Conservation (phyloP, 2,888 invertebrate species). For the Galerucella calmariensis region DNA sequence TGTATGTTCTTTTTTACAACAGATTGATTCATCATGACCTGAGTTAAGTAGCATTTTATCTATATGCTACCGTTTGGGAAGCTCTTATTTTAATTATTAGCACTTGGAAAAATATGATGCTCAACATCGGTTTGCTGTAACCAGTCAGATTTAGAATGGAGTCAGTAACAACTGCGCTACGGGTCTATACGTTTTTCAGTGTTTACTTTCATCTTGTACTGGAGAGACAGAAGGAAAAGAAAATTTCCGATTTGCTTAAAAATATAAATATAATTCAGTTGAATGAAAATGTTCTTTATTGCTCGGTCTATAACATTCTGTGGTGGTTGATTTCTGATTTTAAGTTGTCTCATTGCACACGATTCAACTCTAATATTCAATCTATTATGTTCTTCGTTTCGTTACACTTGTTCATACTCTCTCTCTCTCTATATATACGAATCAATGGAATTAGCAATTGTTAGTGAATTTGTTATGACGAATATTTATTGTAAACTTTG, state of each 20-base stretch:
- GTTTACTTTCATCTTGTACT: too few relatives aligned
- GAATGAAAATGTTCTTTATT: neutral
- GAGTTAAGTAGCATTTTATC: too few relatives aligned
- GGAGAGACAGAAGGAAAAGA: too few relatives aligned
- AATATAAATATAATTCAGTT: neutral
- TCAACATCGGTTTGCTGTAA: too few relatives aligned
- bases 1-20: too few relatives aligned
- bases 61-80: too few relatives aligned
- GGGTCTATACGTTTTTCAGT: too few relatives aligned
- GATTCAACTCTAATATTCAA: slow-evolving; percentile 37
- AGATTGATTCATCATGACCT: too few relatives aligned
- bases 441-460: neutral
- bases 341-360: slow-evolving; percentile 37
- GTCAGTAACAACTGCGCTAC: too few relatives aligned
- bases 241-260: neutral
- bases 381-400: slow-evolving; percentile 22
- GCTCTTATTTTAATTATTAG: too few relatives aligned
- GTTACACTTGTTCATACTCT: neutral
- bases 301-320: slow-evolving; percentile 33
- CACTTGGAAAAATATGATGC: too few relatives aligned
- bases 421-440: neutral
- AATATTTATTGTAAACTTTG: neutral
- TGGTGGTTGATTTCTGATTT: slow-evolving; percentile 35
- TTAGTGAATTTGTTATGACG: neutral
- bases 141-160: too few relatives aligned